Percentiles rank a stretch among this genome's conserved stretches.
Evolutionary conservation across 2,888 invertebrate species (phyloP).

Genomic region (Melieria picta): DNA sequence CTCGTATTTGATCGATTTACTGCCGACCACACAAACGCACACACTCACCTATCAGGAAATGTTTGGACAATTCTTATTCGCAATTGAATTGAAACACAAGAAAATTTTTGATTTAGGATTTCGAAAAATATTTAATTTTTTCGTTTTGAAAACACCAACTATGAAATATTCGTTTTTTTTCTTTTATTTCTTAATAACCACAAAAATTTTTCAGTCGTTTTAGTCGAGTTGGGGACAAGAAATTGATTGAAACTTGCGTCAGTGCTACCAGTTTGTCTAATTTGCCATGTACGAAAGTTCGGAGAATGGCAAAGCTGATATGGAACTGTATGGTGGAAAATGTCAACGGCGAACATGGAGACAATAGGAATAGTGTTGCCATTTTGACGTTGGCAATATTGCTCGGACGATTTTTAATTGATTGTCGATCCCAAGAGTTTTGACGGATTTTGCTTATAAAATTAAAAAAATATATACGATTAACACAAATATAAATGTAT

Average conservation of each 20-base stretch:
- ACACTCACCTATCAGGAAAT: constrained; percentile 39
- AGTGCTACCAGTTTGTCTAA: constrained; percentile 32
- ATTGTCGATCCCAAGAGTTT: too few relatives aligned
- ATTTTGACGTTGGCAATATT: too few relatives aligned
- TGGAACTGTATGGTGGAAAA: constrained; percentile 28
- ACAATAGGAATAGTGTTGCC: neutral
- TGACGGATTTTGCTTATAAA: too few relatives aligned
- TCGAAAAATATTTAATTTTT: constrained; percentile 3
- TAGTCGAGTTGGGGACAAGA: constrained; percentile 43
- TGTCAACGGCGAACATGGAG: constrained; percentile 26
- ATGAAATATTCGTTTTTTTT: constrained; percentile 36
- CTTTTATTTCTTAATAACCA: constrained; percentile 27
- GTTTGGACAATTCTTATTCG: constrained; percentile 37
- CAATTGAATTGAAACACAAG: constrained; percentile 28
- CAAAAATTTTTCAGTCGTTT: constrained; percentile 39
- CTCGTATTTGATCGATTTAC: constrained; percentile 40
- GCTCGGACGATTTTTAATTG: too few relatives aligned
- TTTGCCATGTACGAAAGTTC: too few relatives aligned
- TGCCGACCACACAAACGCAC: constrained; percentile 23
- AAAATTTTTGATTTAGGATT: constrained; percentile 23
- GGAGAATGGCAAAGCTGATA: too few relatives aligned
- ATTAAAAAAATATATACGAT: too few relatives aligned
- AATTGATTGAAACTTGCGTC: constrained; percentile 41
- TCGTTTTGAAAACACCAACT: constrained; percentile 22
- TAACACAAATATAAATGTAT: too few relatives aligned